These are phyloP conservation scores for Cancer borealis DNA, from an alignment of 2,888 invertebrate genomes.

Conservation along the genomic window DNA sequence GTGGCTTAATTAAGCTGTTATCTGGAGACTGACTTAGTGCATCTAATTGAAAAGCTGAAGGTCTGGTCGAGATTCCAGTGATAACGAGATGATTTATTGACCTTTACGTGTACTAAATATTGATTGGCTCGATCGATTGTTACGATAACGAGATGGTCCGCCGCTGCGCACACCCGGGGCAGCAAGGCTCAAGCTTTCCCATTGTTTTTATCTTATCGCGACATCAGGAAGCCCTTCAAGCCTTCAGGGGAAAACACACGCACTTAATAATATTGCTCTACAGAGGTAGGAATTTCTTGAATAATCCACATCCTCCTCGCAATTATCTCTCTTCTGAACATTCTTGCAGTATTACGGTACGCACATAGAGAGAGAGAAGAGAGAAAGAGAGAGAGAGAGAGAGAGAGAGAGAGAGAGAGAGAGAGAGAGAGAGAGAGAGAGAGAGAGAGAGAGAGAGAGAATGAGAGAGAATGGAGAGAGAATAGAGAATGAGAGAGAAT, in stretches of 20 bases:
- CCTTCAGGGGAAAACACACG: constrained; percentile 10
- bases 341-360: not conserved
- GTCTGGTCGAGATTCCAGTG: constrained; percentile 39
- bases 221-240: not conserved
- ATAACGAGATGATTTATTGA: constrained; percentile 48
- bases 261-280: not conserved
- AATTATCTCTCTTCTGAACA: not conserved
- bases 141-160: constrained; percentile 36
- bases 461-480: no score
- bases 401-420: constrained; percentile 32
- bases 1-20: constrained; percentile 54
- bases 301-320: not conserved
- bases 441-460: not conserved
- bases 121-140: constrained; percentile 53
- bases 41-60: constrained; percentile 59
- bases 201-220: constrained; percentile 45
- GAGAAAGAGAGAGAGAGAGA: constrained; percentile 27
- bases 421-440: constrained; percentile 42
- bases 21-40: constrained; percentile 48
- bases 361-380: not conserved
- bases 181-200: not conserved
- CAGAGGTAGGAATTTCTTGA: not conserved
- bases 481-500: not conserved
- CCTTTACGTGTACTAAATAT: constrained; percentile 55
- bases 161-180: not conserved